Percentiles rank a stretch among this genome's conserved stretches.
Evolutionary conservation across 2,797 vertebrate genomes (phyloP).

Genomic region (Buphagus erythrorhynchus): DNA sequence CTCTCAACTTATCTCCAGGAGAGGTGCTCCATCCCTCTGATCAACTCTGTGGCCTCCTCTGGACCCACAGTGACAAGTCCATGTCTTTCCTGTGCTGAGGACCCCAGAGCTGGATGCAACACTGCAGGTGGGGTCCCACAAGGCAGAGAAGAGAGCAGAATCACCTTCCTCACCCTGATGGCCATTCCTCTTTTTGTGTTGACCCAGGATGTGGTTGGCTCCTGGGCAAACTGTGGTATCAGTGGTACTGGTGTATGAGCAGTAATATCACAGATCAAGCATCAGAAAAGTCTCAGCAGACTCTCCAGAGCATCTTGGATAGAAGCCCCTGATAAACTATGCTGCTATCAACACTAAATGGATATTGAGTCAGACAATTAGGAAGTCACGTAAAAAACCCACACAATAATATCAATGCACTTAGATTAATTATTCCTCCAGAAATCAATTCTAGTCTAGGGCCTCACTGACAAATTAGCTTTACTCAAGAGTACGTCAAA

Average conservation of each 20-base stretch:
- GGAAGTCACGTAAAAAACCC: background rate
- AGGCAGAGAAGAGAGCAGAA: background rate
- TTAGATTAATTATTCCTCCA: constrained; percentile 36
- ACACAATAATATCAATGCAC: background rate
- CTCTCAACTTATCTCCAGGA: background rate
- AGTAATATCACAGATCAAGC: background rate
- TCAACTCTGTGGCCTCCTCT: background rate
- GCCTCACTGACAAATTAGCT: background rate
- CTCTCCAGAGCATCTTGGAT: background rate
- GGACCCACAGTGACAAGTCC: background rate
- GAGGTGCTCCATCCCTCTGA: background rate
- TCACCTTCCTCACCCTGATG: background rate
- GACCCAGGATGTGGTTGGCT: background rate
- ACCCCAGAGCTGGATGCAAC: background rate
- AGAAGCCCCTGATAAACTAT: background rate
- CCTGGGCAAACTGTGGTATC: background rate
- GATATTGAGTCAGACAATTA: background rate
- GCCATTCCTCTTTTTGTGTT: background rate
- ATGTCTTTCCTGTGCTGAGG: background rate
- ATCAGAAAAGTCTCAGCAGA: background rate
- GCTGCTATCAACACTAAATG: background rate
- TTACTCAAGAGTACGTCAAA: background rate
- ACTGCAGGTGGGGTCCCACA: background rate
- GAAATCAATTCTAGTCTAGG: background rate
- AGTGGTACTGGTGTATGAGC: background rate